Conservation (phyloP, 2,113 vertebrate genomes). For the Megatriorchis doriae region DNA sequence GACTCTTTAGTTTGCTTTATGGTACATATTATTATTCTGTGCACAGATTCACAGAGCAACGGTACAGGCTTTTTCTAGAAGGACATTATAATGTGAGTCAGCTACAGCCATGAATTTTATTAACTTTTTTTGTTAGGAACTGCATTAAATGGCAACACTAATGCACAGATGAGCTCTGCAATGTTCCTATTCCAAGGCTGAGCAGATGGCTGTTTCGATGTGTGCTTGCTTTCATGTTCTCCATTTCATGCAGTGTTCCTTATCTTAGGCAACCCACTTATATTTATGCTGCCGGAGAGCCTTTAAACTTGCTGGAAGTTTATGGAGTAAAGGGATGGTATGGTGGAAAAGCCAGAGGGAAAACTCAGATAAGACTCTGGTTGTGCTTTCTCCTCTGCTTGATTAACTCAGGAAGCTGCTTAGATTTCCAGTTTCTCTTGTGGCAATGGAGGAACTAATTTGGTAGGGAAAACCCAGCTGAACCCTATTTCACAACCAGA, state of each 20-base stretch:
- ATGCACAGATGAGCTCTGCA: slow-evolving; percentile 46
- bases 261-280: slow-evolving; percentile 27
- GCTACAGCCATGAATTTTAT: slow-evolving; percentile 54
- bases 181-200: slow-evolving; percentile 40
- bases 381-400: not conserved
- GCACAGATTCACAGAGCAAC: slow-evolving; percentile 34
- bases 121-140: slow-evolving; percentile 56
- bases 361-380: slow-evolving; percentile 43
- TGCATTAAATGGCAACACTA: slow-evolving; percentile 52
- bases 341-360: slow-evolving; percentile 37
- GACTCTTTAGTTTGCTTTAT: not conserved
- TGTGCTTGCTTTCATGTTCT: slow-evolving; percentile 49
- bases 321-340: not conserved
- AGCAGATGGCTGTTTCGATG: slow-evolving; percentile 58
- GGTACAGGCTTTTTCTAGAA: not conserved
- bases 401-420: slow-evolving; percentile 20
- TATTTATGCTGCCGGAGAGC: not conserved
- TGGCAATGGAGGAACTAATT: not conserved
- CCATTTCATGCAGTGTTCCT: slow-evolving; percentile 31
- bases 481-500: not conserved
- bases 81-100: slow-evolving; percentile 58
- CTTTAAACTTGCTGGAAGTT: slow-evolving; percentile 49
- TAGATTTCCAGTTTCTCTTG: not conserved
- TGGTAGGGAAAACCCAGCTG: not conserved
- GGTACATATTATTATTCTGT: slow-evolving; percentile 41